Conservation (phyloP, 2,888 invertebrate species). For the Muscina levida region DNA sequence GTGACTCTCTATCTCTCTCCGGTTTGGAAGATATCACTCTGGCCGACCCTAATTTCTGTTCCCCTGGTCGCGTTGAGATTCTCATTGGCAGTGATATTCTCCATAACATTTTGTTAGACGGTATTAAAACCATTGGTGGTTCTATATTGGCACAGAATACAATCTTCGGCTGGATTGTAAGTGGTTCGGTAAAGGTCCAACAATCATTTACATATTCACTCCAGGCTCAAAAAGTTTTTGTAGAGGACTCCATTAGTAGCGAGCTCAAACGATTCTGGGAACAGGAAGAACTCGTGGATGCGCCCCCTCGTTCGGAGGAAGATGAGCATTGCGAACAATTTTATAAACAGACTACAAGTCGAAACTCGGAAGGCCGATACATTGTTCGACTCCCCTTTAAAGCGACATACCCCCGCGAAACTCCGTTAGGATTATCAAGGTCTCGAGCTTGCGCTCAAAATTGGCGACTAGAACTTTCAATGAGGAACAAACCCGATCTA, state of each 20-base stretch:
- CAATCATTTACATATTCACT: slow-evolving; percentile 18
- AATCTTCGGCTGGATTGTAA: slow-evolving; percentile 42
- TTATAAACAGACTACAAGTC: slow-evolving; percentile 24
- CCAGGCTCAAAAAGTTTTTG: neutral
- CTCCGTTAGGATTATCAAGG: neutral
- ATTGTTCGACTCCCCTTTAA: slow-evolving; percentile 37
- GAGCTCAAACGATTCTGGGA: slow-evolving; percentile 38
- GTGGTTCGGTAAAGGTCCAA: slow-evolving; percentile 2
- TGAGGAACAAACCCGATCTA: neutral
- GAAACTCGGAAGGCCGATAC: slow-evolving; percentile 38
- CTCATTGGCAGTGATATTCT: slow-evolving; percentile 30
- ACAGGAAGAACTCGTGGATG: slow-evolving; percentile 13
- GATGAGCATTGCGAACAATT: slow-evolving; percentile 28
- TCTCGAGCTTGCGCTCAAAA: neutral
- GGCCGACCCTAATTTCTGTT: slow-evolving; percentile 21
- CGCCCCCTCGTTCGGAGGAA: neutral
- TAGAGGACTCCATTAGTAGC: neutral
- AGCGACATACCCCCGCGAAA: neutral
- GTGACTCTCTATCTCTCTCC: neutral
- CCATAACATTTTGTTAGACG: neutral
- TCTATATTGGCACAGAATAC: slow-evolving; percentile 8
- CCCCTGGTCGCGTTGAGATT: slow-evolving; percentile 27
- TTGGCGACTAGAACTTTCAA: neutral
- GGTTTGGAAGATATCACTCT: neutral
- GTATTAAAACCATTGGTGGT: neutral